Base-by-base conservation (phyloP, 2,113 vertebrate genomes). In the Vidua chalybeata region DNA sequence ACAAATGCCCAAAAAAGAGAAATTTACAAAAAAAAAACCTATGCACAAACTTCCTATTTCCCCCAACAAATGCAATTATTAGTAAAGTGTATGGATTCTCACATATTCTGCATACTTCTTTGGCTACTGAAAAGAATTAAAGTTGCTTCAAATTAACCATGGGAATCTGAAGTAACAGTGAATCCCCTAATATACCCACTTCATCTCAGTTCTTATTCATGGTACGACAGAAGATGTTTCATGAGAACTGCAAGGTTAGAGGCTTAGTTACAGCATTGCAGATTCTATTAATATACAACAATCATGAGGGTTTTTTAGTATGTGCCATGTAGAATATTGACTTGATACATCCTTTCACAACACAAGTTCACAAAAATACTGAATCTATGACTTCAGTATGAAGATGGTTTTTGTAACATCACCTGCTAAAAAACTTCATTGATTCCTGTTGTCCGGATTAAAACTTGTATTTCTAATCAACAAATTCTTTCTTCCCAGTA, bases 1-100 rank as follows among this genome's bases (percentile, higher is more conserved):
- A 76, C 15, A 58, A 6, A 43, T 0, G 4, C 7, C 3, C 5
- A 2, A 45, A 86, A 63, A 63, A 7, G 4, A 4, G 10, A 28
- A 6, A 52, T 64, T 45, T 35, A 17, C 0, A 5, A 52, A 77
- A 84, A 5, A 24, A 3, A 4, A 35, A 35, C 5, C n/a, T 9
- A 59, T 2, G 7, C 43, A 68, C 7, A 33, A 69, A 27, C 7
- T 21, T 35, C 13, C 18, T 35, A 45, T 35, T 15, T 68, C 7
- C 9, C 30, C 21, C 17, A 48, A 23, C 0, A 2, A 87, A 77
- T 33, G 10, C 33, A 78, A 63, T 21, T 63, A 48, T 13, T 74
- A 74, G 28, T 45, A 22, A 62, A 51, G 51, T 2, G 7, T 24
- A 55, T 24, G n/a, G 35, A 72, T 59, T 73, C 48, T 68, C 15